Base-by-base conservation (phyloP, 2,888 invertebrate genomes). In the Tenthredo amoena region DNA sequence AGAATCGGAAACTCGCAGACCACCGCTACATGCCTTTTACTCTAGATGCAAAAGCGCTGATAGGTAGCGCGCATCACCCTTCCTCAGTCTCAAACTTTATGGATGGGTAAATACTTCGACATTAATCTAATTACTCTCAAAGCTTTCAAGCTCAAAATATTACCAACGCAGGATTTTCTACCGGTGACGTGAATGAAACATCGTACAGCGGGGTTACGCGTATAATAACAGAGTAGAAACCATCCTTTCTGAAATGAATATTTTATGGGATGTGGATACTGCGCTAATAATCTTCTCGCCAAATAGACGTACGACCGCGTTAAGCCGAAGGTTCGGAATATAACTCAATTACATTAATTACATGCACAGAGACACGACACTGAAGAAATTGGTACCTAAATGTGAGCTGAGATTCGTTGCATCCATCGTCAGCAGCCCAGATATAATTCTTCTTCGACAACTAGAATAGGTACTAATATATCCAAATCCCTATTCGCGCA, bases 81-180 rank as follows among this genome's bases (percentile, higher is more conserved):
- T 37, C 12, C 31, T 62, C 21, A 37, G 15, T 21, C 62, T 34
- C 37, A 12, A 50, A 62, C 34, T 81, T 81, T 31, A 58, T 40
- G 62, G 58, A 40, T 40, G 37, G 40, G 21, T 81, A 62, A 81
- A 81, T 81, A 81, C 50, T 40, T 62, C 58, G 4, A n/a, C 62
- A 37, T 81, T 40, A 62, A 62, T 81, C 18, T 81, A 81, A 81
- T 62, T 81, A 58, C 81, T 40, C 62, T 62, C 40, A 62, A 40
- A 62, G 21, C 62, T 81, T 37, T 37, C 40, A 12, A 62, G 62
- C 58, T 81, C 21, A 40, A 40, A 62, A 81, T 81, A 62, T 58
- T 21, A 58, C n/a, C 7, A 40, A 21, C 15, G 37, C 26, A 79
- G 34, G 37, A 34, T 71, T 71, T 71, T 37, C 18, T 37, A 31